Evolutionary conservation across 2,113 vertebrate species (phyloP), one percentile per base, ranked within the genome.

Genomic region (Erythrocercus mccallii): DNA sequence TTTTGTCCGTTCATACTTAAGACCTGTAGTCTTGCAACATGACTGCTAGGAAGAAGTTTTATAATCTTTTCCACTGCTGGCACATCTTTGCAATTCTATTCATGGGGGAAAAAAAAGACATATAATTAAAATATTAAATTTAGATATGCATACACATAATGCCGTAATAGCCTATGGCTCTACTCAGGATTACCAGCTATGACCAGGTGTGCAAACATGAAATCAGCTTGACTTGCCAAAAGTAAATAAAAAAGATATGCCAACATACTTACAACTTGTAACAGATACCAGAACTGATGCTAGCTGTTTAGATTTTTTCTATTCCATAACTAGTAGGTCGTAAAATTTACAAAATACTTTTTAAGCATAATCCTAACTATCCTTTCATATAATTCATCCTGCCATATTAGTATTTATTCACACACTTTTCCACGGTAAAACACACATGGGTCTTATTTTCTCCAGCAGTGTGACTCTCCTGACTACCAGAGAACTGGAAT

Each of bases 1-100:
- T 98, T 98, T 58, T 98, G 97, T 27, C 97, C 98, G 0, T 98
- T 97, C 74, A 98, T 82, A 86, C 97, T 98, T 89, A 97, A 98
- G 86, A 99, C 72, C 76, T 99, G 97, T 24, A 99, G 92, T 86
- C 89, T 96, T 66, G 97, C 96, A 82, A 99, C 98, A 10, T 95
- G 97, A 51, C 94, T 98, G 95, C 99, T 99, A 66, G 99, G 99
- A 48, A 98, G 81, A 94, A 99, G 96, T 57, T 95, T 98, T 92
- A 99, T 97, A 51, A 96, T 96, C 83, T 98, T 98, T 88, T 98
- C 97, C 51, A 99, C 97, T 18, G 93, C 17, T 27, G 90, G 61
- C 21, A 99, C 95, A 21, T 97, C 96, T 96, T 97, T 99, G 82
- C 96, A 98, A 95, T 88, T 98, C 99, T 99, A 91, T 30, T 40